Conservation (phyloP, 1,140 invertebrate species). For the Conus ventricosus region DNA sequence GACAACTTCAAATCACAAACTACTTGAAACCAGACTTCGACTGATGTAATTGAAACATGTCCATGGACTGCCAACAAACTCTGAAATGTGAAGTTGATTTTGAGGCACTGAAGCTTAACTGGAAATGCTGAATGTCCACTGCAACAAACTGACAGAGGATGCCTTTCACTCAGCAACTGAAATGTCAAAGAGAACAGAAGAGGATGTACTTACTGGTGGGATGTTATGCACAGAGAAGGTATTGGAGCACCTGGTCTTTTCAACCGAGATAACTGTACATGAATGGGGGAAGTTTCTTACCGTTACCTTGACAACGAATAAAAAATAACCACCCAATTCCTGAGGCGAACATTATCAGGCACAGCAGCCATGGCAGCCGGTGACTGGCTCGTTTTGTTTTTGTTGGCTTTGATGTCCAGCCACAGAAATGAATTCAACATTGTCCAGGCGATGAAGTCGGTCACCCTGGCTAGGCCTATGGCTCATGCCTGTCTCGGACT, state of each 20-base stretch:
- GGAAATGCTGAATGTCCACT: background rate
- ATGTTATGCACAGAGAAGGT: background rate
- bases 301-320: background rate
- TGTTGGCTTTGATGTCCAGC: no score
- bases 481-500: background rate
- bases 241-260: constrained; percentile 5
- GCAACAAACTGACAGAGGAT: background rate
- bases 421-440: no score
- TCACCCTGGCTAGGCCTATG: background rate
- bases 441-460: background rate
- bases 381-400: background rate
- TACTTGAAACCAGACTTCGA: no score
- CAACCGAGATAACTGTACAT: background rate
- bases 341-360: background rate
- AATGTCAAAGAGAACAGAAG: background rate
- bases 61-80: no score
- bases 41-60: no score
- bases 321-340: background rate
- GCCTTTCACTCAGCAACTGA: background rate
- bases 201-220: background rate
- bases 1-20: no score
- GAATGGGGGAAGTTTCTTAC: background rate
- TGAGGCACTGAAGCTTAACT: background rate
- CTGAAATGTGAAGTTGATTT: background rate
- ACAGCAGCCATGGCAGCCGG: background rate